Evolutionary conservation across 2,113 vertebrate genomes (phyloP).

Genomic region (Boleophthalmus pectinirostris): DNA sequence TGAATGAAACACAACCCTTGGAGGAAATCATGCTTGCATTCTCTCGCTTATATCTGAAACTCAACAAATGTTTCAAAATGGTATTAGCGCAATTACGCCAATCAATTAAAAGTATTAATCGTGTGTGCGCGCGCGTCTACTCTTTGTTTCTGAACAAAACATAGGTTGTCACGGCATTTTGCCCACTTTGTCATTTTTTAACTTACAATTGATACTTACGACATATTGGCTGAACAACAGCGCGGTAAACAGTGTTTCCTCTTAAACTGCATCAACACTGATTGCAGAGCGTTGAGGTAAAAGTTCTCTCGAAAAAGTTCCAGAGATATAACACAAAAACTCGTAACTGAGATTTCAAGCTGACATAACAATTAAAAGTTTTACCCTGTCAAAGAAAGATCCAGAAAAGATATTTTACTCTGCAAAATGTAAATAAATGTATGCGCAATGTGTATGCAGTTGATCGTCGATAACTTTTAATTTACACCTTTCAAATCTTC

Average conservation of each 20-base stretch:
- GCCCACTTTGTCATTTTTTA: slow-evolving; percentile 28
- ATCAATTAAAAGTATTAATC: background rate
- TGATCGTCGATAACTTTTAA: background rate
- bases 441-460: background rate
- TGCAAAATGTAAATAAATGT: background rate
- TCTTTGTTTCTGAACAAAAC: background rate
- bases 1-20: too few relatives aligned
- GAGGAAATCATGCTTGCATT: too few relatives aligned
- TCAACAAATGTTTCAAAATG: background rate
- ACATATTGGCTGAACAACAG: background rate
- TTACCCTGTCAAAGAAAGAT: background rate
- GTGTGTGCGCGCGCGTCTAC: background rate
- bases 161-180: background rate
- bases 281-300: background rate
- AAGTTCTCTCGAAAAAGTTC: background rate
- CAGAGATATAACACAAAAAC: background rate
- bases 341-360: too few relatives aligned
- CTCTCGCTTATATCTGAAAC: background rate
- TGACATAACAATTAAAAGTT: too few relatives aligned
- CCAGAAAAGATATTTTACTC: background rate
- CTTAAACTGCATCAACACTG: too few relatives aligned
- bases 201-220: slow-evolving; percentile 9
- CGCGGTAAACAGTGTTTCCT: background rate
- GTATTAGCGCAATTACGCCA: background rate
- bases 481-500: background rate